phyloP scores from a whole-genome alignment of 2,113 vertebrate genomes.

The Chionomys nivalis region DNA sequence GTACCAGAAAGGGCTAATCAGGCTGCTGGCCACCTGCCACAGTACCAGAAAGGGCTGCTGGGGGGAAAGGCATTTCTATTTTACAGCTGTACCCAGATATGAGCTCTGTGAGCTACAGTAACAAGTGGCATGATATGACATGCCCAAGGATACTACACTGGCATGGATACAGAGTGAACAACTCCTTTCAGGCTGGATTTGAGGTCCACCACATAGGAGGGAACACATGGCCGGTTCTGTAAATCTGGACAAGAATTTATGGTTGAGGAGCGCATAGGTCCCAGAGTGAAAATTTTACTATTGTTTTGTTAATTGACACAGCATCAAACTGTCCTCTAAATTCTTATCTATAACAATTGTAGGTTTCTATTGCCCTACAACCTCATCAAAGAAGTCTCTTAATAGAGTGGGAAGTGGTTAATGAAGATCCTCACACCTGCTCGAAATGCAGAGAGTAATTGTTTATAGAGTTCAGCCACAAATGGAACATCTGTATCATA shows the following conservation, averaged over 20 bases:
- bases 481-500: not conserved
- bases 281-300: not conserved
- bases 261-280: not conserved
- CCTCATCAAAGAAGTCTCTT: not conserved
- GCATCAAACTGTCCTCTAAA: not conserved
- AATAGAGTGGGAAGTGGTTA: not conserved
- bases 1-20: not conserved
- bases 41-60: not conserved
- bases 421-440: not conserved
- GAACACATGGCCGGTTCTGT: not conserved
- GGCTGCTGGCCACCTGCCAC: not conserved
- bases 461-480: no score
- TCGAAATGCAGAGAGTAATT: not conserved
- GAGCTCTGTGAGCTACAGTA: not conserved
- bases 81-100: not conserved
- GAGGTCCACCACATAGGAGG: not conserved
- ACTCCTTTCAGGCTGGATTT: not conserved
- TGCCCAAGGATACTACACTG: no score
- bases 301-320: not conserved
- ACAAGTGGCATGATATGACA: not conserved
- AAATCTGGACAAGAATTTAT: not conserved
- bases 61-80: not conserved
- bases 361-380: not conserved
- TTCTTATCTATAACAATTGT: not conserved
- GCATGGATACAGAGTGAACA: not conserved